Evolutionary conservation across 1,140 invertebrate genomes (phyloP).

Genomic region (Trachelipus rathkii): DNA sequence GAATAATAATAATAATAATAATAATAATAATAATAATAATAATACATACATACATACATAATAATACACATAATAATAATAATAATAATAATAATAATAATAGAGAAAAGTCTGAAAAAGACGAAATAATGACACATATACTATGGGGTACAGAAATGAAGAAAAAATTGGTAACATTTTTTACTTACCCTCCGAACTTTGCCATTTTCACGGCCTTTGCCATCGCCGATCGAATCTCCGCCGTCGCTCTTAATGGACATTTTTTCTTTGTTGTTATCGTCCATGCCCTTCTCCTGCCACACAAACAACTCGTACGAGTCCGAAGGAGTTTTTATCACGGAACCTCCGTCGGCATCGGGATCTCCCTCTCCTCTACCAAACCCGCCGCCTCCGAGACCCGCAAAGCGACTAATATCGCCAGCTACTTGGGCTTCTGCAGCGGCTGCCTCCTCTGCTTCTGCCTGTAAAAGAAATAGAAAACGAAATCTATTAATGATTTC

Average conservation of each 20-base stretch:
- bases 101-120: not conserved
- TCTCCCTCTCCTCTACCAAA: not conserved
- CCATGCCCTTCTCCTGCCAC: conserved; percentile 69
- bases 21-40: not conserved
- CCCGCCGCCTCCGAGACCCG: not conserved
- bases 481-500: no score
- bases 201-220: conserved; percentile 59
- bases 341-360: conserved; percentile 33
- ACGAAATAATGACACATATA: not conserved
- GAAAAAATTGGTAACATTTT: no score
- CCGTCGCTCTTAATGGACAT: conserved; percentile 82
- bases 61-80: conserved; percentile 2
- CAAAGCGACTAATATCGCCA: conserved; percentile 1
- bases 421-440: conserved; percentile 47
- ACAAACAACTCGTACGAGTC: conserved; percentile 86
- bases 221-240: conserved; percentile 78
- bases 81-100: conserved; percentile 6
- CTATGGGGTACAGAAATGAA: not conserved
- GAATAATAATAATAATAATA: not conserved
- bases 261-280: conserved; percentile 81
- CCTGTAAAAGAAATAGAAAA: conserved; percentile 28
- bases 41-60: no score
- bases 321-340: conserved; percentile 74
- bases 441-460: conserved; percentile 50
- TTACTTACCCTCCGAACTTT: conserved; percentile 72